Conservation (phyloP, 2,113 vertebrate species). For the Tetraodon nigroviridis region DNA sequence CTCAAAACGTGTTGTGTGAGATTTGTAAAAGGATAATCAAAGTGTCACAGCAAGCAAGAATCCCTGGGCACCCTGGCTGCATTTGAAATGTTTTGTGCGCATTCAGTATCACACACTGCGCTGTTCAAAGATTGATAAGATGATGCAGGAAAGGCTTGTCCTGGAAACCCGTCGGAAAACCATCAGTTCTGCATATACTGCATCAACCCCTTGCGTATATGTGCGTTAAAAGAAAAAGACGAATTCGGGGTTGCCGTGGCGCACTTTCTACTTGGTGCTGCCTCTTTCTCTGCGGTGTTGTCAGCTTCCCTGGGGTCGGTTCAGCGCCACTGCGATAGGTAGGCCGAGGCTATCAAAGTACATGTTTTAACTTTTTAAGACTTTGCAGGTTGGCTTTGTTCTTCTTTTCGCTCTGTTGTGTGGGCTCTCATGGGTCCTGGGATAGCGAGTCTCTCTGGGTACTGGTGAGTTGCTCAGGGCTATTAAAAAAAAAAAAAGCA, state of each 20-base stretch:
- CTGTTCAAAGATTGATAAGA: conserved; percentile 54
- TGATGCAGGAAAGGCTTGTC: conserved; percentile 43
- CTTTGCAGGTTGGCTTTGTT: conserved; percentile 75
- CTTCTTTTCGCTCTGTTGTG: conserved; percentile 70
- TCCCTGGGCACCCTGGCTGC: conserved; percentile 40
- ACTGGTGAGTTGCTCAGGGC: conserved; percentile 70
- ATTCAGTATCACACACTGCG: conserved; percentile 35
- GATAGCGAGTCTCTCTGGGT: conserved; percentile 71
- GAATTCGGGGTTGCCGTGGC: conserved; percentile 70
- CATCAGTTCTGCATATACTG: conserved; percentile 47
- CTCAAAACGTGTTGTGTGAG: conserved; percentile 38
- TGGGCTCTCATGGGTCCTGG: conserved; percentile 64
- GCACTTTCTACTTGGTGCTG: conserved; percentile 64
- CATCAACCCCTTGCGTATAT: conserved; percentile 31
- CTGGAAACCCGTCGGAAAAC: conserved; percentile 41
- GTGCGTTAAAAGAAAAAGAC: conserved; percentile 45
- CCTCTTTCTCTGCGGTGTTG: conserved; percentile 61
- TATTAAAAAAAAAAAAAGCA: conserved; percentile 61
- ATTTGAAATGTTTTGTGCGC: conserved; percentile 44
- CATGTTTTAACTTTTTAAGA: conserved; percentile 72
- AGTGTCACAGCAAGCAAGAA: conserved; percentile 37
- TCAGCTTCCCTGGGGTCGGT: conserved; percentile 71
- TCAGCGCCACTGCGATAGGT: conserved; percentile 69
- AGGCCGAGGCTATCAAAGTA: conserved; percentile 76
- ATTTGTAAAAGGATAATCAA: conserved; percentile 52